Conservation (phyloP, 2,113 vertebrate genomes). For the Cyanoliseus patagonus region DNA sequence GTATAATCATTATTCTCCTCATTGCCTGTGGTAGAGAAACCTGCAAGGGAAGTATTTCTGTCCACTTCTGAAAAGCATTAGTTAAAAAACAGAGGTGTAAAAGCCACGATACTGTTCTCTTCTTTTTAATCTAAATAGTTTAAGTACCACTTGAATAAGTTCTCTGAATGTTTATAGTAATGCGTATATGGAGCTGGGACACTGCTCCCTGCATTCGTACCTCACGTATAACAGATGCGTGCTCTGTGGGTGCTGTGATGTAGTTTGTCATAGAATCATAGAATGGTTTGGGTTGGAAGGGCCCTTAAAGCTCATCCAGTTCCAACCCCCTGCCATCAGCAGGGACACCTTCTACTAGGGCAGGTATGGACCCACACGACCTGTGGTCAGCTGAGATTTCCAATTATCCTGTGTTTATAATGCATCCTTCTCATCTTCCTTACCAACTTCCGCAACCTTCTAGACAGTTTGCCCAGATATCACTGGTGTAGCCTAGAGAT, state of each 20-base stretch:
- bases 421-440: neutral
- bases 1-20: neutral
- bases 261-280: neutral
- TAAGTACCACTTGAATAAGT: neutral
- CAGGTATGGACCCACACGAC: rapidly evolving
- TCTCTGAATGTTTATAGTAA: neutral
- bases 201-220: neutral
- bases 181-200: neutral
- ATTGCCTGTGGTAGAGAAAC: neutral
- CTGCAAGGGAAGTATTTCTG: neutral
- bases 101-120: neutral
- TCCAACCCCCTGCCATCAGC: neutral
- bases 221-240: rapidly evolving
- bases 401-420: neutral
- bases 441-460: neutral
- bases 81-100: neutral
- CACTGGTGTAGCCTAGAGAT: neutral
- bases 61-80: neutral
- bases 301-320: neutral
- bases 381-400: neutral
- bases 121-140: neutral
- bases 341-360: neutral
- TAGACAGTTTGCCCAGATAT: neutral
- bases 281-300: neutral
- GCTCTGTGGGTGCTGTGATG: neutral